These are phyloP conservation scores for Melinopterus prodromus DNA, from an alignment of 2,888 invertebrate genomes.

Conservation along the genomic window DNA sequence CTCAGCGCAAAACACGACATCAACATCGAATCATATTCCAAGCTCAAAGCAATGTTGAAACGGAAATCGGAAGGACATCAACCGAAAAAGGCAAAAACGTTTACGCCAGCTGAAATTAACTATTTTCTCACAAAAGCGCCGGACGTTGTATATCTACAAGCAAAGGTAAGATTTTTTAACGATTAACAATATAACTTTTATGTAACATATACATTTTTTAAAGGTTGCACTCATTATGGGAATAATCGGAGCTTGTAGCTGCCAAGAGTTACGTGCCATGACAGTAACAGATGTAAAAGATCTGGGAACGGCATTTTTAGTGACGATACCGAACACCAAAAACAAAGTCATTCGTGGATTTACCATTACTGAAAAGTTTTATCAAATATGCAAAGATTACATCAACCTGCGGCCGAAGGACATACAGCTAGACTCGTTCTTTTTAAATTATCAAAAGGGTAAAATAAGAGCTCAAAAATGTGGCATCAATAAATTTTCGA, in stretches of 20 bases:
- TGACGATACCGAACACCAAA: constrained; percentile 22
- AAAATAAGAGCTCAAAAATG: constrained; percentile 36
- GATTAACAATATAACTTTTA: too few species aligned
- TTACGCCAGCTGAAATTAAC: not conserved
- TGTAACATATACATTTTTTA: too few species aligned
- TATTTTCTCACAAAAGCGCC: not conserved
- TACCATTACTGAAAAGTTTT: constrained; percentile 38
- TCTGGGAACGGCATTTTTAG: not conserved
- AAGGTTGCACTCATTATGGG: not conserved
- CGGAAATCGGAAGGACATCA: not conserved
- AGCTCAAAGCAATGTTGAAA: not conserved
- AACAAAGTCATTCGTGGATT: constrained; percentile 37
- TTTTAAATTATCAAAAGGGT: constrained; percentile 39
- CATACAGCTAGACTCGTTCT: constrained; percentile 26
- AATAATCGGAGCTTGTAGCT: not conserved
- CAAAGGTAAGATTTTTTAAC: not conserved
- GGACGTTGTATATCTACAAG: not conserved
- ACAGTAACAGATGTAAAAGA: not conserved
- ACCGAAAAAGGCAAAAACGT: not conserved
- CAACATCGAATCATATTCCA: not conserved
- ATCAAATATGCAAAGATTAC: constrained; percentile 40
- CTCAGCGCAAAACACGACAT: not conserved
- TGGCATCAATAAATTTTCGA: constrained; percentile 37
- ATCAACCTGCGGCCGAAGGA: constrained; percentile 35
- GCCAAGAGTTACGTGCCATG: not conserved